phyloP scores from a whole-genome alignment of 2,888 invertebrate genomes.

The Brassicogethes aeneus region DNA sequence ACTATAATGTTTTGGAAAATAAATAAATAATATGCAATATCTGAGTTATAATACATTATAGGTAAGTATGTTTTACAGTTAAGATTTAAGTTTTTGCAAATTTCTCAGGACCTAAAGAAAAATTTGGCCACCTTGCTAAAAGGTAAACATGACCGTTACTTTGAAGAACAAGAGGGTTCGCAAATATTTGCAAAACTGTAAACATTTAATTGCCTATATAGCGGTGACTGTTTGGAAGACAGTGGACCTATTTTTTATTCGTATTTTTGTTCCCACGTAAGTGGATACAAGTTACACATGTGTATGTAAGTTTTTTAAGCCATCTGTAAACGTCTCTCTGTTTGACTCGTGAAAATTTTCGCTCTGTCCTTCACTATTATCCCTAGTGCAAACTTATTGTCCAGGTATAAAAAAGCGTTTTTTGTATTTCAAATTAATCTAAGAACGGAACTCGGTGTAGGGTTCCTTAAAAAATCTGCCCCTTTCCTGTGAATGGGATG shows the following conservation, averaged over 20 bases:
- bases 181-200: slow-evolving; percentile 39
- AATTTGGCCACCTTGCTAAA: slow-evolving; percentile 2
- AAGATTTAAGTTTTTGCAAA: too few species aligned
- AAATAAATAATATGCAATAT: too few species aligned
- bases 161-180: slow-evolving; percentile 11
- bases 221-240: slow-evolving; percentile 19
- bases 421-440: slow-evolving; percentile 39
- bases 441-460: slow-evolving; percentile 41
- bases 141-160: slow-evolving; percentile 8
- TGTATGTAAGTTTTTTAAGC: slow-evolving; percentile 31
- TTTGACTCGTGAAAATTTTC: slow-evolving; percentile 11
- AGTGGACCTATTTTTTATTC: slow-evolving; percentile 28
- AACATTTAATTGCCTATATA: slow-evolving; percentile 27
- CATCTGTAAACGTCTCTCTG: slow-evolving; percentile 18
- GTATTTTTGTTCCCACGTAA: slow-evolving; percentile 34
- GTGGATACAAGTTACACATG: slow-evolving; percentile 34
- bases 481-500: slow-evolving; percentile 38
- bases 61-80: too few species aligned
- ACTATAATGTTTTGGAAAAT: too few species aligned
- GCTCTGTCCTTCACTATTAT: slow-evolving; percentile 16
- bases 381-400: slow-evolving; percentile 38
- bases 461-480: slow-evolving; percentile 43
- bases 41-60: too few species aligned
- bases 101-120: too few species aligned
- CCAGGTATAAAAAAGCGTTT: slow-evolving; percentile 35